Evolutionary conservation across 2,797 vertebrate species (phyloP).

Genomic region (Anabacerthia variegaticeps): DNA sequence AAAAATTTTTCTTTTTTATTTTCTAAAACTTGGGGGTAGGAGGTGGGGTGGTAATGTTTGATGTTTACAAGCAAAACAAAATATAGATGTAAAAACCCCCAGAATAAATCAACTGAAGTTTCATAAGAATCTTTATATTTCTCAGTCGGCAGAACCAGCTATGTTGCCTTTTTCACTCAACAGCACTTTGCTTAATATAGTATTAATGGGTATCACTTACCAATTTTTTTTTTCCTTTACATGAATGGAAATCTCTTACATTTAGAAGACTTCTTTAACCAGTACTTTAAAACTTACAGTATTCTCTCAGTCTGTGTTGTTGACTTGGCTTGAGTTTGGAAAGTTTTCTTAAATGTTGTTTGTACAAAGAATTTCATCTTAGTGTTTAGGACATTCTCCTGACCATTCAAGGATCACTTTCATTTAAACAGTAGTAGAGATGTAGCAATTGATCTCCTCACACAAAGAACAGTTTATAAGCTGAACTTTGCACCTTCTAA

Average conservation of each 20-base stretch:
- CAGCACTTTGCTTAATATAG: not conserved
- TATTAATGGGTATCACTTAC: not conserved
- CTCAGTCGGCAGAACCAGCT: not conserved
- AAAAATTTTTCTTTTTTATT: not conserved
- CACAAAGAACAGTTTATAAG: not conserved
- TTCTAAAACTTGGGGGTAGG: not conserved
- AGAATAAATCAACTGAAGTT: not conserved
- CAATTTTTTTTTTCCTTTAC: not conserved
- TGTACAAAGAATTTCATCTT: not conserved
- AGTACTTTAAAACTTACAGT: not conserved
- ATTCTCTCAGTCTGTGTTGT: not conserved
- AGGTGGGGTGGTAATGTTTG: fast-evolving
- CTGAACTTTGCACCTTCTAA: not conserved
- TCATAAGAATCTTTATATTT: not conserved
- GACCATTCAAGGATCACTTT: not conserved
- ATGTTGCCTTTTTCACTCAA: not conserved
- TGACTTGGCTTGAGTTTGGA: not conserved
- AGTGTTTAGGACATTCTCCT: not conserved
- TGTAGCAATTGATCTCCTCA: not conserved
- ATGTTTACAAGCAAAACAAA: not conserved
- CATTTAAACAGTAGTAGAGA: not conserved
- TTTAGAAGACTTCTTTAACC: not conserved
- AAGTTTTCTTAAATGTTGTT: not conserved
- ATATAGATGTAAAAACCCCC: not conserved
- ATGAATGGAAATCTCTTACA: not conserved